A percentile compares a stretch with the other conserved stretches of the same genome.
Conservation (phyloP, 2,888 invertebrate species). For the Melangyna quadrimaculata region DNA sequence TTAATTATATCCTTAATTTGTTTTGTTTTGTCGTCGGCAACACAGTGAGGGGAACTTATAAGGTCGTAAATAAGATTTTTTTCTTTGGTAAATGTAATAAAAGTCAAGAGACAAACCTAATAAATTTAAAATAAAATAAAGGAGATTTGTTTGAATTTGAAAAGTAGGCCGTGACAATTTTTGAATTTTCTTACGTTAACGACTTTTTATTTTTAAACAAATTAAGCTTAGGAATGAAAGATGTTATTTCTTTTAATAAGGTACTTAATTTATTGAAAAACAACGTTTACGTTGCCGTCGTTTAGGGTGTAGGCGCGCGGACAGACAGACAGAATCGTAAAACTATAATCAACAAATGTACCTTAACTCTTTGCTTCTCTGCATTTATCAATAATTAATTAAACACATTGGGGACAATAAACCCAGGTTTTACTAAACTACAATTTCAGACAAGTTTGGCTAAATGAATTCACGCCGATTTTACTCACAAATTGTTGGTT, state of each 20-base stretch:
- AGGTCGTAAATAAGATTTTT: slow-evolving; percentile 53
- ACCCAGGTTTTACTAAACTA: too few species aligned
- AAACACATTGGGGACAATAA: too few species aligned
- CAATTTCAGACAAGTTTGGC: too few species aligned
- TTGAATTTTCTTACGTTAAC: not conserved
- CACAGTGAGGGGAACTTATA: not conserved
- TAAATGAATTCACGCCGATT: too few species aligned
- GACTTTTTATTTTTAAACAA: not conserved
- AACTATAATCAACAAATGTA: too few species aligned
- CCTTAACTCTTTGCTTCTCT: too few species aligned
- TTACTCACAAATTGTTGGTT: too few species aligned
- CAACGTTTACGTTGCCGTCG: too few species aligned
- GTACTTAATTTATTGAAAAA: too few species aligned
- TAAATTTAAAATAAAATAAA: slow-evolving; percentile 1
- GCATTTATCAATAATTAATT: too few species aligned
- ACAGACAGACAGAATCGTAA: too few species aligned
- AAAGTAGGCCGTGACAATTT: not conserved
- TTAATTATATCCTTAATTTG: slow-evolving; percentile 50
- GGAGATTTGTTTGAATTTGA: not conserved
- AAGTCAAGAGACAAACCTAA: slow-evolving; percentile 24
- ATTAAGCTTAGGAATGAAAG: not conserved
- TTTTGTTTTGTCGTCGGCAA: not conserved
- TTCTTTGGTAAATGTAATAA: slow-evolving; percentile 56
- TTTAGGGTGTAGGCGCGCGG: too few species aligned
- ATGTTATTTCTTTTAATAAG: not conserved